These are phyloP conservation scores for Cyrtorhinus lividipennis DNA, from an alignment of 1,140 invertebrate species.

Conservation along the genomic window DNA sequence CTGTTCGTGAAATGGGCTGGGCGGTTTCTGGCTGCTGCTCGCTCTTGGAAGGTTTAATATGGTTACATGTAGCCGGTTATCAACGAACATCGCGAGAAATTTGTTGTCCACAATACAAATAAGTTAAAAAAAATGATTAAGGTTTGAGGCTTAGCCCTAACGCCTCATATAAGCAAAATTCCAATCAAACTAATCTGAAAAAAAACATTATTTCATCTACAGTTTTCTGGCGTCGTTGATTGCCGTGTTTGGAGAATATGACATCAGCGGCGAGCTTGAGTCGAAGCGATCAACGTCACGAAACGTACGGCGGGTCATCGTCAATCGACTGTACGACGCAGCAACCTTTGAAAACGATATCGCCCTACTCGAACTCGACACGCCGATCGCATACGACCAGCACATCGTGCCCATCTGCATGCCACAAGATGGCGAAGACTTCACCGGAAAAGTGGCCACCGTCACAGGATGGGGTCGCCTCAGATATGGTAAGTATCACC, in stretches of 20 bases:
- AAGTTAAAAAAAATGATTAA: no score
- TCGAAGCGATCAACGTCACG: slow-evolving; percentile 56
- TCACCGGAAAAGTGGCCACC: slow-evolving; percentile 65
- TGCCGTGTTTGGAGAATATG: slow-evolving; percentile 80
- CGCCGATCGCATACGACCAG: slow-evolving; percentile 64
- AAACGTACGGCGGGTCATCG: slow-evolving; percentile 74
- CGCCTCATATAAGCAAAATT: no score
- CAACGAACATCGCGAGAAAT: no score
- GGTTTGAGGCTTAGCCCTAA: no score
- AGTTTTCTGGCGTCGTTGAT: slow-evolving; percentile 79
- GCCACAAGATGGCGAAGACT: slow-evolving; percentile 64
- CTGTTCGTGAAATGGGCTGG: no score
- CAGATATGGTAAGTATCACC: slow-evolving; percentile 45
- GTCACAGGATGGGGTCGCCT: slow-evolving; percentile 63
- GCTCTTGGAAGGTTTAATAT: no score
- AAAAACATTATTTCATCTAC: no score
- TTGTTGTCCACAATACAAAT: no score
- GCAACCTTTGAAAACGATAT: slow-evolving; percentile 84
- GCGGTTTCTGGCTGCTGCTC: no score
- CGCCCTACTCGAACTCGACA: slow-evolving; percentile 68
- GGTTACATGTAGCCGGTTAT: no score
- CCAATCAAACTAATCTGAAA: no score
- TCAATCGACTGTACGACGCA: slow-evolving; percentile 74
- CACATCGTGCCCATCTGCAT: slow-evolving; percentile 89
- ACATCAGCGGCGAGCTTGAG: slow-evolving; percentile 70